Evolutionary conservation across 1,140 invertebrate genomes (phyloP), one percentile per base, ranked within the genome.

Genomic region (Zeugodacus cucurbitae): DNA sequence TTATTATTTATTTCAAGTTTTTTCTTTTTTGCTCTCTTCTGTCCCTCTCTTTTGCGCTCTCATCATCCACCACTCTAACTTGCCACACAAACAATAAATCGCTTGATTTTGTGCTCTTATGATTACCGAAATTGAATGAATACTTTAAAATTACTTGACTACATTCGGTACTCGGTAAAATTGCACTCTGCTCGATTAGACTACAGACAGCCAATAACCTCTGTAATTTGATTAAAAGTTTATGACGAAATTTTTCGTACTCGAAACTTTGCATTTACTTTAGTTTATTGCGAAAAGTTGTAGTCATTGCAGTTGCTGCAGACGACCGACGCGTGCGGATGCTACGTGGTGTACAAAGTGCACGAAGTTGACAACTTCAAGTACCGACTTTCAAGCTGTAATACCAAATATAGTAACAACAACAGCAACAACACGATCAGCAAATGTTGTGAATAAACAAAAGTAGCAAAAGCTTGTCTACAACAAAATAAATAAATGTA

Each of bases 141-240:
- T 78, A 29, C 41, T 70, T 82, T 82, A 82, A 70, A 62, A 62
- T 62, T 62, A 62, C 26, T 62, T 62, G 48, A 54, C 2, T 54
- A 54, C 48, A 54, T 3, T 17, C 11, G 11, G 48, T 62, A 62
- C 22, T 62, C 26, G 34, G 29, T 74, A 37, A 48, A 82, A 26
- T 82, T 82, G 74, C 74, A 82, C 41, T 48, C 41, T 48, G 74
- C 74, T 48, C 74, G 74, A 82, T 82, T 82, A 82, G 74, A n/a
- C 74, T 48, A 82, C 48, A 44, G 74, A 48, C 74, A 82, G 74
- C 74, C 41, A 82, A 82, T 82, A 82, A 82, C 74, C 74, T 82
- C 74, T 82, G 74, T 48, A 82, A 82, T 82, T 82, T 82, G 74
- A 82, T 82, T 82, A 82, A 82, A 82, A 82, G 74, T 82, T 82